Evolutionary conservation across 1,140 invertebrate species (phyloP).

Genomic region (Trichonephila inaurata): DNA sequence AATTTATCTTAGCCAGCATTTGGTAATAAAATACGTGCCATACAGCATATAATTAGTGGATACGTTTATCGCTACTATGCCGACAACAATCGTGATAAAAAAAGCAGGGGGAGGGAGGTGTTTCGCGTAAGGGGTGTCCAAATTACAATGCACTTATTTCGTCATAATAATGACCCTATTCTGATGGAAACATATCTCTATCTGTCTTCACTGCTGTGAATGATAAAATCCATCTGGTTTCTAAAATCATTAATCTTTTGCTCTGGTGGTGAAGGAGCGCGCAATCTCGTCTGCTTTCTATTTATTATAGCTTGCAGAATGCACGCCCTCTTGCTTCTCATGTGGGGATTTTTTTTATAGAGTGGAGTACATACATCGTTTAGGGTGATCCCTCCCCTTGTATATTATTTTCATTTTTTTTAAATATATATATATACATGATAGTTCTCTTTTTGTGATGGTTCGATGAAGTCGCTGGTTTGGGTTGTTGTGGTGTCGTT

Average conservation of each 20-base stretch:
- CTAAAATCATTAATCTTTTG: constrained; percentile 70
- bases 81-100: constrained; percentile 75
- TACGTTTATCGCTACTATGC: constrained; percentile 53
- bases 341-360: constrained; percentile 35
- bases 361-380: constrained; percentile 9
- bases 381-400: background rate
- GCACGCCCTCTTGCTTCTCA: constrained; percentile 35
- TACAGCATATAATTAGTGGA: constrained; percentile 75
- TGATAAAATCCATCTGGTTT: constrained; percentile 74
- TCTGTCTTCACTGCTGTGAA: constrained; percentile 69
- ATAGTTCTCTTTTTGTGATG: background rate
- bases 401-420: background rate
- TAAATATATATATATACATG: background rate
- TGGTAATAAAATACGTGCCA: constrained; percentile 76
- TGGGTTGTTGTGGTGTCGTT: background rate
- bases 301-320: constrained; percentile 42
- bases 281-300: constrained; percentile 37
- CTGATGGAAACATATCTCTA: constrained; percentile 73
- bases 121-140: constrained; percentile 48
- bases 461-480: background rate
- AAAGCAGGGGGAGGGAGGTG: constrained; percentile 32
- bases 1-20: constrained; percentile 70
- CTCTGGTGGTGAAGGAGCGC: constrained; percentile 37
- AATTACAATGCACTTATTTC: constrained; percentile 75
- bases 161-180: constrained; percentile 66